These are phyloP conservation scores for Neoseiulus cucumeris DNA, from an alignment of 1,140 invertebrate genomes.

Conservation along the genomic window DNA sequence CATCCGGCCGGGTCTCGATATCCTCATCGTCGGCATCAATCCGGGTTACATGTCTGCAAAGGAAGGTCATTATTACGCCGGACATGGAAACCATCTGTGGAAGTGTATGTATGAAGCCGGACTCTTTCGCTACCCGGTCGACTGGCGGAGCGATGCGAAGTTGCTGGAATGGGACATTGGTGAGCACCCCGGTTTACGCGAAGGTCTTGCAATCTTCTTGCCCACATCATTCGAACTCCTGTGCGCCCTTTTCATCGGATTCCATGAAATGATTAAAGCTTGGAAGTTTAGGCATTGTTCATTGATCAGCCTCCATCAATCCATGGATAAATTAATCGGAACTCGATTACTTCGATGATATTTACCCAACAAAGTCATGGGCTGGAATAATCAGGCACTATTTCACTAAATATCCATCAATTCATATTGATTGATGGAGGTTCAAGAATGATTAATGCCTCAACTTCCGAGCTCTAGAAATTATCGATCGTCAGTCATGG, in stretches of 20 bases:
- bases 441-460: too few relatives aligned
- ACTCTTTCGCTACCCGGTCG: slow-evolving; percentile 79
- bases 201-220: slow-evolving; percentile 33
- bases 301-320: too few relatives aligned
- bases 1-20: background rate
- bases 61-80: slow-evolving; percentile 93
- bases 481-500: background rate
- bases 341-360: too few relatives aligned
- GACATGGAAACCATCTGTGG: slow-evolving; percentile 97
- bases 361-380: too few relatives aligned
- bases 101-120: slow-evolving; percentile 87
- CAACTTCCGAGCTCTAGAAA: too few relatives aligned
- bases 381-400: too few relatives aligned
- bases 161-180: slow-evolving; percentile 80
- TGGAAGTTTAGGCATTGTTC: too few relatives aligned
- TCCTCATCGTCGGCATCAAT: slow-evolving; percentile 63
- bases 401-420: too few relatives aligned
- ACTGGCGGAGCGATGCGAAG: slow-evolving; percentile 84
- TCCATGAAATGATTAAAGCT: slow-evolving; percentile 9
- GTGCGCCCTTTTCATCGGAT: slow-evolving; percentile 67
- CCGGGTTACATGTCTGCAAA: slow-evolving; percentile 88
- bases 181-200: background rate
- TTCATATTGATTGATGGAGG: too few relatives aligned
- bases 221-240: slow-evolving; percentile 89
- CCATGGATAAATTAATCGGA: too few relatives aligned